phyloP scores from a whole-genome alignment of 2,888 invertebrate species.

The Epinotia bilunana region DNA sequence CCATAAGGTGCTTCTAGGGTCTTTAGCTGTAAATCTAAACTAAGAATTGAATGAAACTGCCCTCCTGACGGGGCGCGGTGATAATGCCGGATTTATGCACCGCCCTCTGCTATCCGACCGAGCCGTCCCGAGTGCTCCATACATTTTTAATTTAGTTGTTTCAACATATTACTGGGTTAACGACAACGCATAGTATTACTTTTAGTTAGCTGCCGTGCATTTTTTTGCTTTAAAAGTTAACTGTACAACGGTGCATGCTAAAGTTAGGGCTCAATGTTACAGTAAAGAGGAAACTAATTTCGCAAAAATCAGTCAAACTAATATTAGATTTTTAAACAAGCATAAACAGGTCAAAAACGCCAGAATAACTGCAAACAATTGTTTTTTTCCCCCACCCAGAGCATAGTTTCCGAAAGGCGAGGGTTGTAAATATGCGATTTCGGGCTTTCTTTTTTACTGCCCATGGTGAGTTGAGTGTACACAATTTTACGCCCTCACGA shows the following conservation, averaged over 20 bases:
- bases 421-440: too few relatives aligned
- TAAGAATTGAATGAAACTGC: slow-evolving; percentile 78
- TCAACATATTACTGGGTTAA: slow-evolving; percentile 42
- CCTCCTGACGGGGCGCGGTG: slow-evolving; percentile 66
- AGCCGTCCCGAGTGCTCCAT: slow-evolving; percentile 45
- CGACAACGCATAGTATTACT: slow-evolving; percentile 14
- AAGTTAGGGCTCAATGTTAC: not conserved
- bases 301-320: too few relatives aligned
- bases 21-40: slow-evolving; percentile 61
- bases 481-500: too few relatives aligned
- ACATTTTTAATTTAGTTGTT: slow-evolving; percentile 58
- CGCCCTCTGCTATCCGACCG: slow-evolving; percentile 57
- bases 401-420: too few relatives aligned
- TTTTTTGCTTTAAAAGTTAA: slow-evolving; percentile 17
- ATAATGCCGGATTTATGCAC: slow-evolving; percentile 76
- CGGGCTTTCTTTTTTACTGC: too few relatives aligned
- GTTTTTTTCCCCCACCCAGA: too few relatives aligned
- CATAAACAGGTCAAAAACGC: too few relatives aligned
- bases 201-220: slow-evolving; percentile 20
- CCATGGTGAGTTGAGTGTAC: too few relatives aligned
- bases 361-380: too few relatives aligned
- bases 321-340: too few relatives aligned
- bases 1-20: slow-evolving; percentile 54
- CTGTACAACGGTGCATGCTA: not conserved
- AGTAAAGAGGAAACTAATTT: not conserved